Percentiles rank a stretch among this genome's conserved stretches.
phyloP scores from a whole-genome alignment of 2,888 invertebrate genomes.

The Tineola bisselliella region DNA sequence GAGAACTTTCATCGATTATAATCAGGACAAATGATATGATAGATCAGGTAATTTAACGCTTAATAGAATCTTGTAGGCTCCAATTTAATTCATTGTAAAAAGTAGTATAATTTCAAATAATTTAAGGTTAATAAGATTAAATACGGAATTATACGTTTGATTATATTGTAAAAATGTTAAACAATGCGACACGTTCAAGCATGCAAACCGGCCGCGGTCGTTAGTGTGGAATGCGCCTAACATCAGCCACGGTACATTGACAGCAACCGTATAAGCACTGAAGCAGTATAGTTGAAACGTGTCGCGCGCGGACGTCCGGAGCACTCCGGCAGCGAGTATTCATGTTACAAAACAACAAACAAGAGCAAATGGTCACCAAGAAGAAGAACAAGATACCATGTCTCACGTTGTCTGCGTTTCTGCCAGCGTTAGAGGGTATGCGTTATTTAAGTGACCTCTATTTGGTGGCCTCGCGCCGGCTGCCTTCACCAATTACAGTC shows the following conservation, averaged over 20 bases:
- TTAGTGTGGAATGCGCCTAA: slow-evolving; percentile 40
- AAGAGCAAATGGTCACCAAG: slow-evolving; percentile 59
- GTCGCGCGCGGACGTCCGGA: slow-evolving; percentile 53
- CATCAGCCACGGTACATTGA: slow-evolving; percentile 45
- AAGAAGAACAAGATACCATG: slow-evolving; percentile 65
- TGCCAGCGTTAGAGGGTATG: slow-evolving; percentile 62
- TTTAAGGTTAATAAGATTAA: no score
- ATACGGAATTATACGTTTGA: background rate
- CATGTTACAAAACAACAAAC: slow-evolving; percentile 55
- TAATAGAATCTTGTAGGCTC: background rate
- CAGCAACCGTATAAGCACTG: slow-evolving; percentile 25
- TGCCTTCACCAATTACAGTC: slow-evolving; percentile 52
- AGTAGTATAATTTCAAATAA: no score
- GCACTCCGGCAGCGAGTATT: slow-evolving; percentile 23
- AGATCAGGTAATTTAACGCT: no score
- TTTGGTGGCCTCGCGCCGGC: slow-evolving; percentile 50
- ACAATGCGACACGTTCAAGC: slow-evolving; percentile 15
- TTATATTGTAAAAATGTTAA: background rate
- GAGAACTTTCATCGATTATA: no score
- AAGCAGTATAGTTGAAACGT: slow-evolving; percentile 41
- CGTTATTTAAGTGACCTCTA: slow-evolving; percentile 43
- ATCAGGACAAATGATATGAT: no score
- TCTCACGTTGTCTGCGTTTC: slow-evolving; percentile 55
- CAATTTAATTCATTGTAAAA: no score
- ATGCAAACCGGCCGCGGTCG: slow-evolving; percentile 18